Percentiles rank a stretch among this genome's conserved stretches.
Conservation (phyloP, 2,113 vertebrate genomes). For the Tympanuchus pallidicinctus region DNA sequence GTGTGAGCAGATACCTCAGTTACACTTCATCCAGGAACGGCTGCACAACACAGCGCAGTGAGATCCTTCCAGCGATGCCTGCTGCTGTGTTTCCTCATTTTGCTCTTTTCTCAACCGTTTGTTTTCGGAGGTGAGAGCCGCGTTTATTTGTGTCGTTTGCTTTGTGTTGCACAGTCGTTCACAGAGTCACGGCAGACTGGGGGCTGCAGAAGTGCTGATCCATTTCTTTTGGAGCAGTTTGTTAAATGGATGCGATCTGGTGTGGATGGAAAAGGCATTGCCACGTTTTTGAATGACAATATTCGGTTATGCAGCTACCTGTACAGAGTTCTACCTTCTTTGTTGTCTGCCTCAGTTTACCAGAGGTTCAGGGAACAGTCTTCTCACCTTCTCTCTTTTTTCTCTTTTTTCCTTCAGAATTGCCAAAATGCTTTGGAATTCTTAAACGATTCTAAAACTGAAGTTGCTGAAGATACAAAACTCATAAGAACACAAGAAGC, state of each 20-base stretch:
- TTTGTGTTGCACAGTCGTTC: neutral
- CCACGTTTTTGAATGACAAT: neutral
- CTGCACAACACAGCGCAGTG: neutral
- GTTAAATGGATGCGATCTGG: neutral
- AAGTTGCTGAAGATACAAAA: slow-evolving; percentile 75
- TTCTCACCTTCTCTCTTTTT: slow-evolving; percentile 46
- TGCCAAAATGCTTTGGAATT: slow-evolving; percentile 84
- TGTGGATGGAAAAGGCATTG: neutral
- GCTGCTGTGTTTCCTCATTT: neutral
- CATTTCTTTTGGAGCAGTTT: neutral
- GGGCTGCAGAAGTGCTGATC: neutral
- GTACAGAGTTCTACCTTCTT: neutral
- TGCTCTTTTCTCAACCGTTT: neutral
- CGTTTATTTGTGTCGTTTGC: neutral
- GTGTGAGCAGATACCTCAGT: neutral
- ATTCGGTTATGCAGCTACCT: too few relatives aligned
- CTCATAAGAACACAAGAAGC: slow-evolving; percentile 79
- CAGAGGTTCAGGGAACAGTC: slow-evolving; percentile 40
- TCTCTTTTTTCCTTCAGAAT: slow-evolving; percentile 66
- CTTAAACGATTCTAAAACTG: slow-evolving; percentile 76
- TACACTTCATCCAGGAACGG: neutral
- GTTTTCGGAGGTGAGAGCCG: neutral
- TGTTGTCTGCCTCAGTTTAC: slow-evolving; percentile 7
- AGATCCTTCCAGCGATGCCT: neutral
- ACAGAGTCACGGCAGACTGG: neutral